Base-by-base conservation (phyloP, 2,797 vertebrate species). In the Galagoides demidoff region DNA sequence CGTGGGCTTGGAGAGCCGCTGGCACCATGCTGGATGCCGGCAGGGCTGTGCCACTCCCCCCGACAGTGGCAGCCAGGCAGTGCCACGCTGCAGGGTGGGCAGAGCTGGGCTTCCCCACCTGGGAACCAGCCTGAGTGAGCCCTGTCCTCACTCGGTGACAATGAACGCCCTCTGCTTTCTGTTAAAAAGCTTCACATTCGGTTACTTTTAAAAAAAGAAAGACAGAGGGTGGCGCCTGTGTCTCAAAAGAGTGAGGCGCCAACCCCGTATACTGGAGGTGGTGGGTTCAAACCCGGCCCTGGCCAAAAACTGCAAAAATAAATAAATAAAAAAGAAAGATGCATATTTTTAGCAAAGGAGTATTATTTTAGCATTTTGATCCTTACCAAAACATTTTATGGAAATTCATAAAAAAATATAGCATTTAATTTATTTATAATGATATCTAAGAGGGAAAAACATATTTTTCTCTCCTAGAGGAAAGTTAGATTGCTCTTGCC, bases 361-460 rank as follows among this genome's bases (percentile, higher is more conserved):
- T 83, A 7, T 89, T 89, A 43, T 82, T 79, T 91, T 68, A 64
- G 57, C 34, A 71, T 64, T 93, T 68, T 89, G 10, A 82, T 57
- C 43, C 70, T 85, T 93, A 81, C 25, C 29, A 68, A 78, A 74
- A 37, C 82, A 37, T 63, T 93, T 93, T 55, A 79, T 78, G 55
- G 70, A 92, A 88, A 85, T 49, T 57, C 73, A 68, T 85, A 81
- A 57, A 85, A 90, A 37, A 17, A 11, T 20, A 43, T 73, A 55
- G 6, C 73, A 70, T 34, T 64, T 43, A 66, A 77, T 17, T 55
- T 27, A 70, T 66, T 79, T 81, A 1, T 43, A 45, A 34, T 37
- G 20, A 86, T 84, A 45, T 43, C 87, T 13, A 85, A 31, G 22
- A 31, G 79, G 16, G 14, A 16, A 37, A 78, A 84, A 49, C 57